phyloP scores from a whole-genome alignment of 2,797 vertebrate genomes.

The Crypturellus tataupa region DNA sequence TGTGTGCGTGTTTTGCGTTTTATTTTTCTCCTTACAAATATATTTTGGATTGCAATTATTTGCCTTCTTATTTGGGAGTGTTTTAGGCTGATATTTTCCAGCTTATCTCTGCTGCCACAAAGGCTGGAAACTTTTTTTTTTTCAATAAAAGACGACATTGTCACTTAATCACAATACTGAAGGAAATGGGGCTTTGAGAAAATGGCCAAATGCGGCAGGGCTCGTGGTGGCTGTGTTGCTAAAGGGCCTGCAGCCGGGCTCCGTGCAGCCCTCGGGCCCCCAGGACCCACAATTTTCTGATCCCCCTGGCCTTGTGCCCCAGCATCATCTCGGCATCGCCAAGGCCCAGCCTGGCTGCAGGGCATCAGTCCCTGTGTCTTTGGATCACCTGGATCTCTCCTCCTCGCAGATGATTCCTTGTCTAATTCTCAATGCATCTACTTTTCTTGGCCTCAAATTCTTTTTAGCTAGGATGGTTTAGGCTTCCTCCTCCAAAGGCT shows the following conservation, averaged over 20 bases:
- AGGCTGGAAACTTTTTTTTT: conserved; percentile 28
- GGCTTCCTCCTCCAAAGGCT: neutral
- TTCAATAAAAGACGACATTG: neutral
- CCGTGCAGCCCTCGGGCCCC: neutral
- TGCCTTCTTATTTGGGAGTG: neutral
- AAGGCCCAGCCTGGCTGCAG: rapidly evolving
- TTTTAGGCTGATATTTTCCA: neutral
- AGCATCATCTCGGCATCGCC: neutral
- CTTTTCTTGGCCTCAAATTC: neutral
- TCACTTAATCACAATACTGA: conserved; percentile 33
- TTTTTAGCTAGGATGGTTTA: neutral
- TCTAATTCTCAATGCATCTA: neutral
- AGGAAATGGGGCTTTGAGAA: conserved; percentile 9
- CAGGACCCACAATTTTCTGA: rapidly evolving
- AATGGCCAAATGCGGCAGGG: conserved; percentile 16
- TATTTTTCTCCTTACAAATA: neutral
- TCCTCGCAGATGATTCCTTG: neutral
- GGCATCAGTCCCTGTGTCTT: too few relatives aligned
- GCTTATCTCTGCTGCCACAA: conserved; percentile 52
- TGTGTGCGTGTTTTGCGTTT: neutral
- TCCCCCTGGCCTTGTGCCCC: neutral
- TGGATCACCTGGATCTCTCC: neutral
- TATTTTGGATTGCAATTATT: neutral
- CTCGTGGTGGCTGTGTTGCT: rapidly evolving
- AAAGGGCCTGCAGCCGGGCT: neutral